Evolutionary conservation across 2,113 vertebrate species (phyloP).

Genomic region (Melanostigma gelatinosum): DNA sequence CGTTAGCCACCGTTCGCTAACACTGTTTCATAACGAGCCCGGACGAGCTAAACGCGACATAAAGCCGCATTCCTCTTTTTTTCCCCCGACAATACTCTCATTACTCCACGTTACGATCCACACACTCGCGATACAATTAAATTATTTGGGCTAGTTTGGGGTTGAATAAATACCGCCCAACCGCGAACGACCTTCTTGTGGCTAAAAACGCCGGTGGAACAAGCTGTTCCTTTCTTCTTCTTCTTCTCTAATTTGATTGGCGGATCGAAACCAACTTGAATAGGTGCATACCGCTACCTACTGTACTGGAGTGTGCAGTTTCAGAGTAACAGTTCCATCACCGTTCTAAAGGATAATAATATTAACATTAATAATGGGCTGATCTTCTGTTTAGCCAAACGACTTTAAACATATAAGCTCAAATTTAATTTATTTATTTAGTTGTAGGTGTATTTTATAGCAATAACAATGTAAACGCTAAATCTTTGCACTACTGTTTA

Average conservation of each 20-base stretch:
- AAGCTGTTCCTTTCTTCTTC: slow-evolving; percentile 56
- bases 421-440: background rate
- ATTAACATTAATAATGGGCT: too few relatives aligned
- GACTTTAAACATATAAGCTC: background rate
- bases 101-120: background rate
- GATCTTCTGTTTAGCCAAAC: background rate
- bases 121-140: background rate
- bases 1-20: slow-evolving; percentile 51
- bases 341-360: too few relatives aligned
- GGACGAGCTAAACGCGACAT: slow-evolving; percentile 41
- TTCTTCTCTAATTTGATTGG: too few relatives aligned
- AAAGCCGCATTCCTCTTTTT: slow-evolving; percentile 20
- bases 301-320: too few relatives aligned
- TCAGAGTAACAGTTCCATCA: too few relatives aligned
- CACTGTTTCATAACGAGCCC: slow-evolving; percentile 60
- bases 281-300: too few relatives aligned
- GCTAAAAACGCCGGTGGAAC: slow-evolving; percentile 76
- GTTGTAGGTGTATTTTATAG: background rate
- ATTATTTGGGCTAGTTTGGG: background rate
- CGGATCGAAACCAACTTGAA: too few relatives aligned
- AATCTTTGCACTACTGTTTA: background rate
- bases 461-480: background rate
- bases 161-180: background rate
- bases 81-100: slow-evolving; percentile 30
- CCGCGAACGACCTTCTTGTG: slow-evolving; percentile 71